These are phyloP conservation scores for Conistra vaccinii DNA, from an alignment of 2,888 invertebrate genomes.

Conservation along the genomic window DNA sequence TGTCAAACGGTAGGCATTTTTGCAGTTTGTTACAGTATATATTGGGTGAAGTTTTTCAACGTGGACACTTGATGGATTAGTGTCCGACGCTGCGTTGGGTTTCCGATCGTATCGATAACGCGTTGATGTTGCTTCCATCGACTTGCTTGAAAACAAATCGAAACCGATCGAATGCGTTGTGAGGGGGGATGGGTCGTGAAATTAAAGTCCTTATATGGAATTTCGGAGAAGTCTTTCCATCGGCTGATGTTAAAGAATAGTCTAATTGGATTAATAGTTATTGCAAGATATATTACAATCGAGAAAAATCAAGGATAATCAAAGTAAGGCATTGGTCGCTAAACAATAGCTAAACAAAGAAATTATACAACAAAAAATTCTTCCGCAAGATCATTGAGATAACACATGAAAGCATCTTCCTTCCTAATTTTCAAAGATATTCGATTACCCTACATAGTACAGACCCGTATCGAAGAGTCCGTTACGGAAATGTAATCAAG, in stretches of 20 bases:
- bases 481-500: conserved; percentile 58
- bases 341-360: background rate
- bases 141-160: conserved; percentile 38
- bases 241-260: background rate
- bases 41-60: conserved; percentile 40
- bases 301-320: background rate
- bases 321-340: background rate
- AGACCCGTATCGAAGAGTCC: conserved; percentile 35
- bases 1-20: conserved; percentile 50
- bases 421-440: conserved; percentile 41
- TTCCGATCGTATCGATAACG: conserved; percentile 47
- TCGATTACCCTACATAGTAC: conserved; percentile 47
- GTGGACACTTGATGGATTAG: conserved; percentile 58
- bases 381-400: conserved; percentile 17
- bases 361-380: background rate
- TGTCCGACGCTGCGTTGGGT: conserved; percentile 34
- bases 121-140: conserved; percentile 32
- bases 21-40: conserved; percentile 41
- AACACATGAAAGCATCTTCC: conserved; percentile 22
- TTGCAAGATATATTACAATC: too few relatives aligned
- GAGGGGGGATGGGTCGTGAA: background rate
- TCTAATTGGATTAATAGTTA: background rate
- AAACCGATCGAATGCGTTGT: background rate
- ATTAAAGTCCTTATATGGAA: background rate
- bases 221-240: background rate